Evolutionary conservation across 2,113 vertebrate species (phyloP), one percentile per base, ranked within the genome.

Genomic region (Prietella phreatophila): DNA sequence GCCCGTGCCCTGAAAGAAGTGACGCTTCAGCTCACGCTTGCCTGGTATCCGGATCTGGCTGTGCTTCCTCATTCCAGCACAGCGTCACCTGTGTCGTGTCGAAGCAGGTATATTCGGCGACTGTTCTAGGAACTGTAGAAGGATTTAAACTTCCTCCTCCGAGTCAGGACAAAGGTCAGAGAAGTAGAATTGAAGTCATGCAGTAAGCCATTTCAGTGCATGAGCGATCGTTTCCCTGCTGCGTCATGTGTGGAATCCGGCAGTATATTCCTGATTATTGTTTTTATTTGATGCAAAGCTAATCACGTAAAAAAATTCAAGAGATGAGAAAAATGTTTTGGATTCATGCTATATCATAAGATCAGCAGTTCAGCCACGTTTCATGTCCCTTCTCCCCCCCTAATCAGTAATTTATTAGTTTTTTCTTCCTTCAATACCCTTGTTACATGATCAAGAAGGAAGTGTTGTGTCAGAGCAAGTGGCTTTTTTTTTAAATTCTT

Each of bases 21-120:
- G 73, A 86, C 76, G 61, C 47, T 82, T 67, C 30, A 42, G 50
- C 20, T 58, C 33, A 30, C 5, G 22, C 13, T n/a, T 0, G 30
- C 13, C 0, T 39, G 13, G 20, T 22, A 20, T 47, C 36, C 82
- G 20, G 61, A 56, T 39, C 27, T 4, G 14, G 30, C n/a, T 79
- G 71, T 13, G 30, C 61, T 93, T 93, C 93, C 91, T 63, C 90
- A 89, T 92, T 53, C 83, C 69, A 50, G 60, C 9, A 2, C 36
- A 2, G 17, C 47, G 1, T 91, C 92, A 89, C 88, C 89, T 80
- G 85, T 67, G 84, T 63, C 83, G 85, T 71, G 82, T 88, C 58
- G 39, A 30, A 25, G 15, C 42, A 75, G 60, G 87, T 91, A 65
- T 56, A 85, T 55, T n/a, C n/a, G n/a, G 17, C 39, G 5, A 0